phyloP scores from a whole-genome alignment of 2,797 vertebrate species.

The Champsocephalus gunnari region DNA sequence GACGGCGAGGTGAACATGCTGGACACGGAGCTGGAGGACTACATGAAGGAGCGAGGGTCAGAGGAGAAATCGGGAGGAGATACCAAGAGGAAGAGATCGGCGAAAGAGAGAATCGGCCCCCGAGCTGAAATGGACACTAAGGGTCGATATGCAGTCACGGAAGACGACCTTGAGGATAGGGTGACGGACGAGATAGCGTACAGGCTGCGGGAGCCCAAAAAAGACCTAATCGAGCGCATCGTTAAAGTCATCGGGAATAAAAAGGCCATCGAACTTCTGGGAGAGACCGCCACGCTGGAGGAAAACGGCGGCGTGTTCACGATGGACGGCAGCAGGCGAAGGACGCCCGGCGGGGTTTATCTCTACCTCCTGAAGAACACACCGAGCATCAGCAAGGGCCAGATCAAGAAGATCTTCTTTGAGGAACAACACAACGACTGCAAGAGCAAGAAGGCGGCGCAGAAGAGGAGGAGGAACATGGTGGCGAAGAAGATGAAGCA shows the following conservation, averaged over 20 bases:
- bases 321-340: constrained; percentile 93
- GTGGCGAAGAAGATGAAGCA: constrained; percentile 97
- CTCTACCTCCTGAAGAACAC: constrained; percentile 95
- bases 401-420: constrained; percentile 93
- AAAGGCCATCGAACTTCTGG: constrained; percentile 93
- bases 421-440: constrained; percentile 90
- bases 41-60: constrained; percentile 85
- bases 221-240: constrained; percentile 91
- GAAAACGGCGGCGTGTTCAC: constrained; percentile 93
- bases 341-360: constrained; percentile 96
- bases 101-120: constrained; percentile 90
- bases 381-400: constrained; percentile 88
- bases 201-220: constrained; percentile 95
- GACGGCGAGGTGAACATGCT: constrained; percentile 83
- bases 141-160: constrained; percentile 91
- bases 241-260: constrained; percentile 90
- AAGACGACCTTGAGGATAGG: constrained; percentile 90
- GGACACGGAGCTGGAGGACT: constrained; percentile 91
- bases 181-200: constrained; percentile 94
- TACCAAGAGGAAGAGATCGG: constrained; percentile 89
- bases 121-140: constrained; percentile 92
- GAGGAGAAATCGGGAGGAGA: constrained; percentile 78
- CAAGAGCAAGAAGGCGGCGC: constrained; percentile 93
- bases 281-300: constrained; percentile 93
- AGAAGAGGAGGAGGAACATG: constrained; percentile 91